These are phyloP conservation scores for Eilema caniola DNA, from an alignment of 2,888 invertebrate species.

Conservation along the genomic window DNA sequence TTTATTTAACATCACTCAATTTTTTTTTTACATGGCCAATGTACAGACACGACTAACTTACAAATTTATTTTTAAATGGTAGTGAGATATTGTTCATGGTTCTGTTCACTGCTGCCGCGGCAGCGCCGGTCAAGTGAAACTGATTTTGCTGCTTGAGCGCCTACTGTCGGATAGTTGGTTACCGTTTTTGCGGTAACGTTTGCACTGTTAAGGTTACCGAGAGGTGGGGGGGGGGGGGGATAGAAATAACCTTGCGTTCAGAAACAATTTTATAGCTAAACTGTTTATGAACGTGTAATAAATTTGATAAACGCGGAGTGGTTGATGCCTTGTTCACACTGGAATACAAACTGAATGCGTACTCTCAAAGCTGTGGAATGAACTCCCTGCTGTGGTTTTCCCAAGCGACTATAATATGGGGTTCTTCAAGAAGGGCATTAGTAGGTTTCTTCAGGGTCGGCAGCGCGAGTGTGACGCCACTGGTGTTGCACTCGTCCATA, in stretches of 20 bases:
- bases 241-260: constrained; percentile 40
- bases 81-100: background rate
- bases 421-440: too few species aligned
- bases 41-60: too few species aligned
- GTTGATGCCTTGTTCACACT: background rate
- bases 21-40: too few species aligned
- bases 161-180: constrained; percentile 26
- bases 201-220: constrained; percentile 16
- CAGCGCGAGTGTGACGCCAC: too few species aligned
- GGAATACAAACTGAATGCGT: background rate
- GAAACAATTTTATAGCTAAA: constrained; percentile 39
- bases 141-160: constrained; percentile 35
- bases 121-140: constrained; percentile 38
- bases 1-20: too few species aligned
- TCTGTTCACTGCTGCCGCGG: constrained; percentile 1
- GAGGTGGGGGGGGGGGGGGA: constrained; percentile 11
- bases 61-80: too few species aligned
- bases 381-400: too few species aligned
- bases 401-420: too few species aligned
- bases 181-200: constrained; percentile 23
- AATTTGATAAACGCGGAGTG: constrained; percentile 19
- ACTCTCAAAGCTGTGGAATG: too few species aligned
- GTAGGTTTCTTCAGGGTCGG: too few species aligned
- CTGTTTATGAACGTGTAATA: constrained; percentile 28
- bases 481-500: too few species aligned